A percentile compares a stretch with the other conserved stretches of the same genome.
These are phyloP conservation scores for Bellardia bayeri DNA, from an alignment of 2,888 invertebrate species.

Conservation along the genomic window DNA sequence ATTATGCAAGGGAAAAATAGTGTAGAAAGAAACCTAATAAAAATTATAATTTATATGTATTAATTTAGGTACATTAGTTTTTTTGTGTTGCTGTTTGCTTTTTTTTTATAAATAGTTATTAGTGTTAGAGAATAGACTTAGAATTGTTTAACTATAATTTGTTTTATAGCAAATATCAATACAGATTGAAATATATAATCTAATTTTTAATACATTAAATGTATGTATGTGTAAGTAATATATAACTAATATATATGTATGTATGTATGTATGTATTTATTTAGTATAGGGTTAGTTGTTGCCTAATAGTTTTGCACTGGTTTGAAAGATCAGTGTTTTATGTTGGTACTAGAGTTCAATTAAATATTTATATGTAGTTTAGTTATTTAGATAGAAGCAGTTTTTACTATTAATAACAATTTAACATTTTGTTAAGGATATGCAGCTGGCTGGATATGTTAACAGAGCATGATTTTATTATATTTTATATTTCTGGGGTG, in stretches of 20 bases:
- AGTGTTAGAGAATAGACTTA: conserved; percentile 43
- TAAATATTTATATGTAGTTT: conserved; percentile 21
- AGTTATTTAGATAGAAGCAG: conserved; percentile 52
- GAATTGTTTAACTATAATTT: conserved; percentile 30
- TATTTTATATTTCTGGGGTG: conserved; percentile 7
- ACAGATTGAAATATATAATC: conserved; percentile 5
- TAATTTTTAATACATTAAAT: conserved; percentile 30
- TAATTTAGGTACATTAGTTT: conserved; percentile 67
- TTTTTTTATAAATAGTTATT: conserved; percentile 6
- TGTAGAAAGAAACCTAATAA: not conserved
- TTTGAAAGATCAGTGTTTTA: conserved; percentile 9
- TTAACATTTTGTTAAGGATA: conserved; percentile 57
- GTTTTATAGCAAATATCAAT: conserved; percentile 40
- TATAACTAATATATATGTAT: not conserved
- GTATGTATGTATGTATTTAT: not conserved
- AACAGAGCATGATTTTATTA: conserved; percentile 53
- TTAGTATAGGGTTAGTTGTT: conserved; percentile 20
- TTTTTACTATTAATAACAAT: conserved; percentile 40
- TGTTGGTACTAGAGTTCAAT: conserved; percentile 28
- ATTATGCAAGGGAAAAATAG: not conserved
- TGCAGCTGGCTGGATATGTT: conserved; percentile 70
- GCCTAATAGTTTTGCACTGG: conserved; percentile 33
- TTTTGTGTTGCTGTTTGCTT: conserved; percentile 11
- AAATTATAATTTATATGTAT: conserved; percentile 27
- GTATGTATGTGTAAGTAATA: not conserved